Evolutionary conservation across 2,113 vertebrate species (phyloP), one percentile per base, ranked within the genome.

Genomic region (Motacilla alba): DNA sequence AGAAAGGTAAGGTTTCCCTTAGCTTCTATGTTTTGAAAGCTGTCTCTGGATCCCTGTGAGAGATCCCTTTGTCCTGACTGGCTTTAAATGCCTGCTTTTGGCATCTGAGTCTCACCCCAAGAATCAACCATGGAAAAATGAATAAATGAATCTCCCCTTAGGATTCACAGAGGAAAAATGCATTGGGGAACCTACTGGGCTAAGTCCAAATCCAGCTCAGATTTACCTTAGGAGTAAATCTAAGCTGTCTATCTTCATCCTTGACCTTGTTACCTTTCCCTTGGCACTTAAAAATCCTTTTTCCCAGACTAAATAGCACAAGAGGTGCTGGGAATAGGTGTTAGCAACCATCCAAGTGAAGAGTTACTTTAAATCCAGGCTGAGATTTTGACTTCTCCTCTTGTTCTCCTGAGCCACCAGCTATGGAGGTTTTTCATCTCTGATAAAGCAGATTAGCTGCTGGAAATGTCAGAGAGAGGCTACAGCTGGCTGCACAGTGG

Each of bases 401-500:
- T 69, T 47, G 39, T 35, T 88, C 94, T 96, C 87, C 67, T 43
- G 82, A 94, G 74, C 78, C 63, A 94, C 72, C 39, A 92, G n/a
- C 83, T 81, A 91, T 58, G 89, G 44, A 90, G 90, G 59, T 84
- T 87, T 86, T 83, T 90, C 89, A 80, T 93, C 81, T 88, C 88
- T 63, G 64, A 93, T 96, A 89, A 93, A 97, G 91, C 85, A 93
- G 95, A 93, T 95, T 93, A 82, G 93, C 82, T 69, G 56, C 95
- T 89, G 68, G 66, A 80, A 90, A 77, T 95, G 94, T 92, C 96
- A 95, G 68, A 66, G 83, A 92, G 88, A 95, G 50, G 66, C 82
- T 84, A 82, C 97, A 98, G 96, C 97, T 95, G 97, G 97, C 70
- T 93, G 95, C 96, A 93, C 94, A 59, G 95, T 90, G 90, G 94